Evolutionary conservation across 2,113 vertebrate species (phyloP), one percentile per base, ranked within the genome.

Genomic region (Hypanus sabinus): DNA sequence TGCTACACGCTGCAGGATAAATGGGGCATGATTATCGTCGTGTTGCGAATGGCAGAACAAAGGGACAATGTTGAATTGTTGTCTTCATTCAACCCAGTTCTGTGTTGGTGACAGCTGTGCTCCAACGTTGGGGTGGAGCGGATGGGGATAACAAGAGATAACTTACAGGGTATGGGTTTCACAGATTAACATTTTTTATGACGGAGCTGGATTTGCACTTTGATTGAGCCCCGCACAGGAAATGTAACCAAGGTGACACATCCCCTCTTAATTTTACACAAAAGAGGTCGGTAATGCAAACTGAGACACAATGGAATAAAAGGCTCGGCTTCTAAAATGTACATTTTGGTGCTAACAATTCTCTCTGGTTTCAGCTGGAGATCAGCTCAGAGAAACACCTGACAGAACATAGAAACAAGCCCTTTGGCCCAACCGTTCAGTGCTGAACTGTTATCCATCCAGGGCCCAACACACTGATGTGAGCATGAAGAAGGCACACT

Each of bases 101-200:
- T 75, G 91, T 55, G 91, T 46, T 12, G 14, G 70, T 6, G 14
- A 90, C 85, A 93, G 68, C 91, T 93, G 91, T 22, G 11, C 38
- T 71, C 2, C 91, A 73, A 71, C 20, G 91, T 24, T 24, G 24
- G 60, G 70, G 9, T 93, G 91, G 91, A 46, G 91, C 33, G 60
- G 91, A 18, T 22, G 8, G 68, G 91, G 70, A 93, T 73, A 73
- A 93, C 24, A 10, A 73, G 91, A 70, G 70, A 75, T 93, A 38
- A 12, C 38, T 93, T 93, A 93, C 91, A 93, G 14, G 9, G 91
- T 20, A 30, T 75, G 22, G 91, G 24, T 93, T 93, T 87, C 83
- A 93, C 33, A 93, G 68, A 73, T 73, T 46, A 93, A 46, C 91
- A 93, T 73, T 93, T 46, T 73, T 46, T 75, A 93, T 93, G 73